Evolutionary conservation across 2,113 vertebrate genomes (phyloP).

Genomic region (Hippocampus zosterae): DNA sequence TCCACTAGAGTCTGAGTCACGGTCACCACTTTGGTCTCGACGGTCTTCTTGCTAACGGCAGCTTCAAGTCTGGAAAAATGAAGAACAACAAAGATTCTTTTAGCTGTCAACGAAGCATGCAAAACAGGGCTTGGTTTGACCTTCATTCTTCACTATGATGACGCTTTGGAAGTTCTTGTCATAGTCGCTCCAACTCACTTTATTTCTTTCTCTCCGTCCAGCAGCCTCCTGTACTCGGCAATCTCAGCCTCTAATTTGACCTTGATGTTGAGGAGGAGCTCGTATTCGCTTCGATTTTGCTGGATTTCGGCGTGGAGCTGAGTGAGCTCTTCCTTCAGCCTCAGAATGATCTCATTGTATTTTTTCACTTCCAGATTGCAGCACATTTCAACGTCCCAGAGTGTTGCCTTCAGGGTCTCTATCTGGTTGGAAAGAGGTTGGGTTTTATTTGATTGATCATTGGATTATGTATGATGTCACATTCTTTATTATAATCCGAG

Average conservation of each 20-base stretch:
- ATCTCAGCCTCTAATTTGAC: conserved; percentile 91
- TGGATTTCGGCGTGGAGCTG: conserved; percentile 71
- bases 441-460: neutral
- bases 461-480: too few relatives aligned
- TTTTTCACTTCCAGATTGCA: conserved; percentile 71
- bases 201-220: conserved; percentile 72
- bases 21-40: conserved; percentile 53
- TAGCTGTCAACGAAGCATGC: neutral
- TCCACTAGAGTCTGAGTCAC: conserved; percentile 61
- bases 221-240: conserved; percentile 83
- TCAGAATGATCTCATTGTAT: conserved; percentile 76
- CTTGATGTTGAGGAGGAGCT: conserved; percentile 85
- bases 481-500: neutral
- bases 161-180: conserved; percentile 28
- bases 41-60: conserved; percentile 10
- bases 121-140: neutral
- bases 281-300: conserved; percentile 73
- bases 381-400: conserved; percentile 70
- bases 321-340: conserved; percentile 75
- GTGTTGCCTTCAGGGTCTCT: conserved; percentile 73
- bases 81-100: neutral
- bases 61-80: conserved; percentile 41
- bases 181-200: conserved; percentile 63
- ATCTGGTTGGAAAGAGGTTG: conserved; percentile 66
- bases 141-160: conserved; percentile 40